Percentiles rank a stretch among this genome's conserved stretches.
phyloP scores from a whole-genome alignment of 2,888 invertebrate species.

The Malacosoma neustria region DNA sequence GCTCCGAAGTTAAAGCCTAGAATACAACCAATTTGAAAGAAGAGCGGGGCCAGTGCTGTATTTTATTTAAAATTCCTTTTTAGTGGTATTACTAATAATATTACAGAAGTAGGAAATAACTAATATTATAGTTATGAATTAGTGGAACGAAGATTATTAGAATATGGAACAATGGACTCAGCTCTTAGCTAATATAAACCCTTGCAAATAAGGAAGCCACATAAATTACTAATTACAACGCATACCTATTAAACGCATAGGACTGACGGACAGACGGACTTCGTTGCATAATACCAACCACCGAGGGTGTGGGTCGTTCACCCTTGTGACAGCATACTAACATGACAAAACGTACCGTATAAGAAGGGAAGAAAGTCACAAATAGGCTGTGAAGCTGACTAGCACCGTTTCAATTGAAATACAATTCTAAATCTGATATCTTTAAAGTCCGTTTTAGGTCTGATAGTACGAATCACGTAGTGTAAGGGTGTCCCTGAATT shows the following conservation, averaged over 20 bases:
- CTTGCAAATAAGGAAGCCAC: background rate
- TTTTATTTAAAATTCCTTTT: no score
- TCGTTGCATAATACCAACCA: conserved; percentile 32
- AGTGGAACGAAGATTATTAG: background rate
- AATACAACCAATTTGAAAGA: no score
- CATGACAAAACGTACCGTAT: background rate
- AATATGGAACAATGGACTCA: background rate
- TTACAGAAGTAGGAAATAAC: no score
- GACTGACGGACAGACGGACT: conserved; percentile 26
- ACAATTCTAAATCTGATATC: background rate
- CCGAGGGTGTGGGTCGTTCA: conserved; percentile 38
- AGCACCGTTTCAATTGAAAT: background rate
- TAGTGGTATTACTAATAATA: no score
- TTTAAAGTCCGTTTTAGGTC: background rate
- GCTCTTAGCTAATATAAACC: background rate
- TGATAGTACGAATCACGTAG: background rate
- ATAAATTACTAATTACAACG: background rate
- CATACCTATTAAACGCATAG: conserved; percentile 2
- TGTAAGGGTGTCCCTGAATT: background rate
- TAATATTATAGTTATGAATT: no score
- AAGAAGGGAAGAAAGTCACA: background rate
- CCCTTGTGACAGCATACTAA: conserved; percentile 18
- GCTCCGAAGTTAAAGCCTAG: no score
- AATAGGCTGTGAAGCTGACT: background rate
- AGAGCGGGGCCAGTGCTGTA: no score